Conservation (phyloP, 53 echinoderm and acorn worm genomes). For the Antedon mediterranea region DNA sequence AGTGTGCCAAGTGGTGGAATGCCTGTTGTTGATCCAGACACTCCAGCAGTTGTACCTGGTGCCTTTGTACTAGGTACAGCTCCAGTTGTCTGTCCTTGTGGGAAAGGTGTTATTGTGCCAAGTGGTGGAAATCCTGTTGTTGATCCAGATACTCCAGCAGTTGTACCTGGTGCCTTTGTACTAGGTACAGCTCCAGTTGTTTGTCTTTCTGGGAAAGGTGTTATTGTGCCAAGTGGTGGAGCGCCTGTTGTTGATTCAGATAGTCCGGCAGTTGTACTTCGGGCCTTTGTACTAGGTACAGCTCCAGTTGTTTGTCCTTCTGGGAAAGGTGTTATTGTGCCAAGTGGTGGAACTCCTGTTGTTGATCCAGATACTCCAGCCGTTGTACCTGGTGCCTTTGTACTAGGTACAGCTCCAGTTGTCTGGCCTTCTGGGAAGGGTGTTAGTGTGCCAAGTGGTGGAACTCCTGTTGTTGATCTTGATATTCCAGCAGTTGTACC, state of each 20-base stretch:
- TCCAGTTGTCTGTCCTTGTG: not conserved
- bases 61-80: not conserved
- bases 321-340: not conserved
- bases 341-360: not conserved
- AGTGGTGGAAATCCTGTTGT: not conserved
- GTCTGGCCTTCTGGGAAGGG: not conserved
- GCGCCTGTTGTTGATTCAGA: not conserved
- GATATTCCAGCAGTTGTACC: not conserved
- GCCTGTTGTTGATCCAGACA: not conserved
- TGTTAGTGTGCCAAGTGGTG: not conserved
- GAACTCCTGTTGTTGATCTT: not conserved
- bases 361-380: not conserved
- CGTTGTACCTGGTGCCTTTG: too few relatives aligned
- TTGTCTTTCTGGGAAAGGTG: not conserved
- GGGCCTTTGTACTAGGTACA: not conserved
- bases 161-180: too few relatives aligned
- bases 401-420: not conserved
- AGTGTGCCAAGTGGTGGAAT: not conserved
- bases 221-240: not conserved
- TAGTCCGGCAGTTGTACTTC: too few relatives aligned
- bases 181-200: not conserved
- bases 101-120: not conserved
- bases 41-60: not conserved
- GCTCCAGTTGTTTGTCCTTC: not conserved
- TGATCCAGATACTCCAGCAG: too few relatives aligned